A percentile compares a stretch with the other conserved stretches of the same genome.
These are phyloP conservation scores for Venustoraphidia nigricollis DNA, from an alignment of 2,888 invertebrate genomes.

Conservation along the genomic window DNA sequence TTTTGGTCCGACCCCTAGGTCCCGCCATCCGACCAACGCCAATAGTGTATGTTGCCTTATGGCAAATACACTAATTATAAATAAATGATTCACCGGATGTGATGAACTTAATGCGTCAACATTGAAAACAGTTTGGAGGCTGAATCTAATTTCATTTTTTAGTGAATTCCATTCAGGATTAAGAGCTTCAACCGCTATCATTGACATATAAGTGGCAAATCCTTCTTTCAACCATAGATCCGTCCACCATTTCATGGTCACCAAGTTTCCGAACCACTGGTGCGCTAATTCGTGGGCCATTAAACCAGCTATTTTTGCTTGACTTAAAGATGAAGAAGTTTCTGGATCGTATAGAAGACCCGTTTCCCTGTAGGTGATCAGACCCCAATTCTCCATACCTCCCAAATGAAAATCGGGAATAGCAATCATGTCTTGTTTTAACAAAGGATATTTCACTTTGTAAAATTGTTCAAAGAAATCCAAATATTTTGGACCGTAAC, in stretches of 20 bases:
- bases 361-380: conserved; percentile 70
- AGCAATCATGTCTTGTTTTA: conserved; percentile 68
- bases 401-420: conserved; percentile 65
- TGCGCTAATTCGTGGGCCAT: conserved; percentile 35
- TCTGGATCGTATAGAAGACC: conserved; percentile 49
- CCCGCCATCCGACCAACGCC: too few species aligned
- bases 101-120: conserved; percentile 60
- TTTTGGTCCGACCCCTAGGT: too few species aligned
- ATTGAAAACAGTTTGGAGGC: conserved; percentile 42
- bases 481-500: conserved; percentile 59
- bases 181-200: conserved; percentile 38
- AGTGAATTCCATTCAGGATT: conserved; percentile 51
- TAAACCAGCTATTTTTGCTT: conserved; percentile 45
- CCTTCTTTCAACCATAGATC: conserved; percentile 69
- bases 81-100: conserved; percentile 48
- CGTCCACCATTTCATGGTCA: conserved; percentile 74
- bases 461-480: conserved; percentile 60
- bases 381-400: conserved; percentile 67
- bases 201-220: conserved; percentile 53
- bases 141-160: conserved; percentile 37
- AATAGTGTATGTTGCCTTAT: too few species aligned
- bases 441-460: conserved; percentile 52
- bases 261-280: conserved; percentile 72
- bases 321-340: conserved; percentile 41
- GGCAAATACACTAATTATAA: neutral